Evolutionary conservation across 2,888 invertebrate genomes (phyloP), one percentile per base, ranked within the genome.

Genomic region (Pseudoips prasinana): DNA sequence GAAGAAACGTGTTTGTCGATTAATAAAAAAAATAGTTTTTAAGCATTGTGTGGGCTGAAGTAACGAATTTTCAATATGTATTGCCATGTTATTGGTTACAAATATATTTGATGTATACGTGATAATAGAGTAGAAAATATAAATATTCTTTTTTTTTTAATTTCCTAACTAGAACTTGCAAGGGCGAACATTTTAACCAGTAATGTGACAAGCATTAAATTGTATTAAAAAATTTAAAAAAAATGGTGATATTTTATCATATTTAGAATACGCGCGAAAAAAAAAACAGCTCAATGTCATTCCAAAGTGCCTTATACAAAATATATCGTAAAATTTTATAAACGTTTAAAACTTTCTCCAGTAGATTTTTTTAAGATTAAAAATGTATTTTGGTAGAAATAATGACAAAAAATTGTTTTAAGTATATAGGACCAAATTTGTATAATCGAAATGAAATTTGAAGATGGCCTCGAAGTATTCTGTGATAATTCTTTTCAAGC

Each of bases 401-500:
- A 36, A 41, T 45, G 49, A 56, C 44, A 30, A 35, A 47, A 44
- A 44, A 46, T 42, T 37, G 30, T 30, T 48, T 41, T 48, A 48
- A 39, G 29, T 42, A 7, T 35, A 7, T 38, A 48, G 50, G 55
- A 53, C 48, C 52, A 56, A 45, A n/a, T 43, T 49, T 51, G 44
- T 46, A 44, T 41, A 47, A 39, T 45, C 30, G 43, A 33, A 35
- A 29, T 51, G 45, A 58, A 53, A 69, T 82, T 86, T 87, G 87
- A 80, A 87, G 78, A 54, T 65, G 52, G 60, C 87, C 87, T 88
- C 87, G 82, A 73, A 75, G 70, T 74, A 76, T 86, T 86, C 87
- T 88, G 87, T 88, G 87, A 88, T 88, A 88, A 81, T 73, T 84
- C 76, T 86, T 76, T 83, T 79, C 78, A 80, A 79, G 65, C 74